Evolutionary conservation across 2,797 vertebrate genomes (phyloP), one percentile per base, ranked within the genome.

Genomic region (Denticeps clupeoides): DNA sequence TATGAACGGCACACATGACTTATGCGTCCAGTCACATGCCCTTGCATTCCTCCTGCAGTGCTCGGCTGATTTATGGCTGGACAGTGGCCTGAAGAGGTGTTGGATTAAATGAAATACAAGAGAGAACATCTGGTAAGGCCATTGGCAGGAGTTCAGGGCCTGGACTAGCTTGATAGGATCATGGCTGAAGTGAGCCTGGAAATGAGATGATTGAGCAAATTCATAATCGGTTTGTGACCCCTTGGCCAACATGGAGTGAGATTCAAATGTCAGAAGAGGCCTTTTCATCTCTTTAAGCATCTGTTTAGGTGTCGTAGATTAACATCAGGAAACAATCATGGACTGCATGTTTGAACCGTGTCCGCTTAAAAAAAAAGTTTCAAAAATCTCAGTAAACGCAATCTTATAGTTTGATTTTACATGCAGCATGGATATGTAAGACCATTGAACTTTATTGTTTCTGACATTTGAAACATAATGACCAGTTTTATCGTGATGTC

Each of bases 51-150:
- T 63, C 62, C 6, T n/a, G n/a, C n/a, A n/a, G n/a, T n/a, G n/a
- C n/a, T n/a, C n/a, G 62, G 62, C 67, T 78, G 79, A 82, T 82
- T 84, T 82, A 82, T 63, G 63, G 68, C 74, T 63, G 72, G 75
- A 78, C 76, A 72, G 72, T 74, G 69, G 75, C 72, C 69, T 71
- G 69, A 69, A 73, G 77, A 83, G 80, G 79, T 82, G 78, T 75
- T 78, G 77, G 71, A 69, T 71, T 79, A 71, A 73, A 70, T 71
- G 65, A 74, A 76, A 68, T 69, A 65, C 58, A 77, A 67, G 64
- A 64, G 42, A 64, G 55, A 80, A 78, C 83, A 86, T 84, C 83
- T 88, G 82, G 76, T 71, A 82, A 84, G 57, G 4, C 54, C 65
- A 77, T 87, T 72, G 69, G 58, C 49, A 52, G 45, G 61, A 46